Percentiles rank a stretch among this genome's conserved stretches.
phyloP scores from a whole-genome alignment of 2,113 vertebrate species.

The Cercopithecus mona region DNA sequence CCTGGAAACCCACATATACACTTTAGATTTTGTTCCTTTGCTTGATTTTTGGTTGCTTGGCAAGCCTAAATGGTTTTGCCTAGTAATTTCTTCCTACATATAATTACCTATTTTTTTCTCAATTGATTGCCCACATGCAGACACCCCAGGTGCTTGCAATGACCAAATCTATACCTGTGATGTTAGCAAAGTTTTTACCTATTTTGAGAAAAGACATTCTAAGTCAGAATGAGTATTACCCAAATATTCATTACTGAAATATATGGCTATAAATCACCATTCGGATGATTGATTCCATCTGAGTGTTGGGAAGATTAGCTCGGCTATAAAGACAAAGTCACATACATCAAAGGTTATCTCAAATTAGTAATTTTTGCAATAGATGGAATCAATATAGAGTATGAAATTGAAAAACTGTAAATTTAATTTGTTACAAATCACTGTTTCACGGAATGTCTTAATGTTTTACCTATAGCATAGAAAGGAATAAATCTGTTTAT shows the following conservation, averaged over 20 bases:
- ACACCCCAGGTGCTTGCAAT: neutral
- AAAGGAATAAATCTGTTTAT: neutral
- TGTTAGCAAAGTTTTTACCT: neutral
- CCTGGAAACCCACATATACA: neutral
- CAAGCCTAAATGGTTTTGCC: slow-evolving; percentile 16
- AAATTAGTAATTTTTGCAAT: neutral
- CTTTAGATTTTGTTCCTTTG: neutral
- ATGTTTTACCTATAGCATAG: neutral
- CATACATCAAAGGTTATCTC: neutral
- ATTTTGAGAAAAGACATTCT: neutral
- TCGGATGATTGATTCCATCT: neutral
- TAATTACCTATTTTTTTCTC: neutral
- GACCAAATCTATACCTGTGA: neutral
- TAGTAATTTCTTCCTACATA: slow-evolving; percentile 16
- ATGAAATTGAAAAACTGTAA: neutral
- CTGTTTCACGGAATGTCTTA: neutral
- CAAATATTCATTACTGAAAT: neutral
- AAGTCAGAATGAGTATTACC: neutral
- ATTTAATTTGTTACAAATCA: neutral
- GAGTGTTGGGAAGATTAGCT: neutral
- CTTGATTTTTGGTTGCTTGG: slow-evolving; percentile 21
- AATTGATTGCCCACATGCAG: neutral
- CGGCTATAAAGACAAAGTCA: neutral
- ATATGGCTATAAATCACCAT: neutral
- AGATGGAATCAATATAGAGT: neutral